phyloP scores from a whole-genome alignment of 2,113 vertebrate species.

The Oryctolagus cuniculus region mOryCun1.1 NC_091436.1:33284501-33285000 shows the following conservation, averaged over 20 bases:
- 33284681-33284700: neutral
- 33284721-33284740: conserved; percentile 18
- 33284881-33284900: conserved; percentile 5
- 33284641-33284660: neutral
- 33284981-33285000: conserved; percentile 25
- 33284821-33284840: conserved; percentile 14
- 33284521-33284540: conserved; percentile 2
- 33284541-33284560: conserved; percentile 1
- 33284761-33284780: conserved; percentile 24
- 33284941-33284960: neutral
- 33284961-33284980: conserved; percentile 10
- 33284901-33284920: neutral
- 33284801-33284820: conserved; percentile 43
- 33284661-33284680: neutral
- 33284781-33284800: conserved; percentile 44
- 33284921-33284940: conserved; percentile 7
- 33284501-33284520: conserved; percentile 18
- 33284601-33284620: neutral
- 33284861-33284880: neutral
- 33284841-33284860: neutral
- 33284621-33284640: neutral
- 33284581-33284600: conserved; percentile 21
- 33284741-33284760: neutral
- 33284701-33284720: conserved; percentile 3
- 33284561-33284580: conserved; percentile 31